These are phyloP conservation scores for Musca domestica DNA, from an alignment of 1,140 invertebrate genomes.

Conservation along the genomic window DNA sequence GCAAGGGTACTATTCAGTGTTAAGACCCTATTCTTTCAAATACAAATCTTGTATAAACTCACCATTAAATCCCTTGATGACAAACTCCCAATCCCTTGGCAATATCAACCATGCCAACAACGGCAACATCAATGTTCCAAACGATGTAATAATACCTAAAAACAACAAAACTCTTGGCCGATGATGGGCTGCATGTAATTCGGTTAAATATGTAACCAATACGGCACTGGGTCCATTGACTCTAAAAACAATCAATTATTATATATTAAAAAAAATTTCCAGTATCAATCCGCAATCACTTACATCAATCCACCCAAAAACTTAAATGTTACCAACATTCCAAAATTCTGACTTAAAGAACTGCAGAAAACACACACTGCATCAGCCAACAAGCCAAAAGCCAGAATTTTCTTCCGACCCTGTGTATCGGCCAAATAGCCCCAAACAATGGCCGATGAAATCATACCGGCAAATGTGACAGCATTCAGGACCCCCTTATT, in stretches of 20 bases:
- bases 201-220: constrained; percentile 66
- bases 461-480: constrained; percentile 75
- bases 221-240: constrained; percentile 72
- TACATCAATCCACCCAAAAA: constrained; percentile 77
- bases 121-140: constrained; percentile 58
- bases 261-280: constrained; percentile 57
- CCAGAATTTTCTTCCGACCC: constrained; percentile 68
- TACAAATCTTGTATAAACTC: too few species aligned
- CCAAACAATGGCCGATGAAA: constrained; percentile 77
- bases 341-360: constrained; percentile 69
- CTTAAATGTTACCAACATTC: constrained; percentile 67
- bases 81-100: constrained; percentile 53
- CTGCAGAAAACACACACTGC: constrained; percentile 66
- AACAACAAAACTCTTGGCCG: constrained; percentile 64
- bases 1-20: too few species aligned
- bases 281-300: constrained; percentile 58
- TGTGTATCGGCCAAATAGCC: constrained; percentile 76
- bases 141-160: constrained; percentile 62
- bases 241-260: constrained; percentile 51
- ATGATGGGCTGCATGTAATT: constrained; percentile 64
- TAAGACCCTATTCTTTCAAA: too few species aligned
- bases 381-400: constrained; percentile 68
- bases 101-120: constrained; percentile 60
- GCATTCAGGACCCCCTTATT: constrained; percentile 70
- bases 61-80: constrained; percentile 59